Base-by-base conservation (phyloP, 2,113 vertebrate genomes). In the Mormyrus iriodes region DNA sequence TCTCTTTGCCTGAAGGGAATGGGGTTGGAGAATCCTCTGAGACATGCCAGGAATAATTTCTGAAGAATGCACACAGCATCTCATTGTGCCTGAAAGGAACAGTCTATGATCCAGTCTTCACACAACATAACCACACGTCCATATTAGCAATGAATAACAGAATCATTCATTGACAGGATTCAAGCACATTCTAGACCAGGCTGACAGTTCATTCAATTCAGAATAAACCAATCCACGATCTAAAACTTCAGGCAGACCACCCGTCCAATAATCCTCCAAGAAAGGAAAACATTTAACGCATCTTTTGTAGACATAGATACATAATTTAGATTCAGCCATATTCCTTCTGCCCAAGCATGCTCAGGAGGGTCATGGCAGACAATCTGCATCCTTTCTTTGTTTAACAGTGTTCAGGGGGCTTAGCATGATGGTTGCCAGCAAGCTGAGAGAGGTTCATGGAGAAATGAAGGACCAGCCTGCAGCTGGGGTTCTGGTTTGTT, bases 1-100 rank as follows among this genome's bases (percentile, higher is more conserved):
- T 61, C 61, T 88, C 82, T 88, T 90, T 3, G 79, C 87, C 90
- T 90, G 76, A 1, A 19, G 46, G 39, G 21, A 76, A 88, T 10
- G 51, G 51, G 42, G 27, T 27, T 31, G 31, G 76, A 73, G 19
- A 65, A n/a, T 46, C 17, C 48, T 49, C 24, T 53, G 27, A 89
- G 52, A 88, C 24, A 42, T 52, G 39, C 53, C n/a, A 53, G 49
- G 46, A 86, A 35, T 53, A 53, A 86, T 3, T 35, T 35, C 46
- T 46, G 8, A 86, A 31, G 52, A 86, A 52, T 49, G n/a, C 27
- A 85, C 21, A 17, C 44, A 85, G 84, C 44, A 19, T 42, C 35
- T 79, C 42, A 85, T 48, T 17, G 82, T 46, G 82, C 19, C 82
- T 12, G 19, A 85, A 21, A 35, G 73, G 15, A 79, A 42, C 35